A percentile compares a stretch with the other conserved stretches of the same genome.
Evolutionary conservation across 2,888 invertebrate species (phyloP).

Genomic region (Crossocerus cetratus): DNA sequence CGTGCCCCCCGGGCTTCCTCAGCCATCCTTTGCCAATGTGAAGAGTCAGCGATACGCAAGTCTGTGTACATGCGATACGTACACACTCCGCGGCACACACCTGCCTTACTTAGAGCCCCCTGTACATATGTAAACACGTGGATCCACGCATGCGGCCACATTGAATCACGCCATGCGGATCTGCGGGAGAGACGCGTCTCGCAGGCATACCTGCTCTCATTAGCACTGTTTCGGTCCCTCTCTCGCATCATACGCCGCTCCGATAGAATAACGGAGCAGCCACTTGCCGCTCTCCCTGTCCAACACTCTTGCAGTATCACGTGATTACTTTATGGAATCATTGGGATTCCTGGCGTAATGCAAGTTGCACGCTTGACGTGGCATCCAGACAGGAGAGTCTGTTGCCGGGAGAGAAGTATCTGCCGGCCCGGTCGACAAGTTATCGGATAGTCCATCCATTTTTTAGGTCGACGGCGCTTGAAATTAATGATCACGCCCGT

Average conservation of each 20-base stretch:
- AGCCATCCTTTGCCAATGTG: conserved; percentile 55
- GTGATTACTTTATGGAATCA: too few relatives aligned
- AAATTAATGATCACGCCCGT: too few relatives aligned
- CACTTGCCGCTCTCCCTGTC: conserved; percentile 9
- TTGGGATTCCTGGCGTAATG: too few relatives aligned
- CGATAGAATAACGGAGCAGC: conserved; percentile 32
- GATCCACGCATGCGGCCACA: conserved; percentile 28
- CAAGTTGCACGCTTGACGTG: too few relatives aligned
- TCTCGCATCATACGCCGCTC: conserved; percentile 34
- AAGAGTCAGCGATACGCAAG: conserved; percentile 21
- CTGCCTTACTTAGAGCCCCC: too few relatives aligned
- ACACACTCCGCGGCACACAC: conserved; percentile 18
- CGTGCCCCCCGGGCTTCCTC: conserved; percentile 65
- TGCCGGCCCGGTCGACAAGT: background rate
- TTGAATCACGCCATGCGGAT: conserved; percentile 21
- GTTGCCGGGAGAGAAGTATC: background rate
- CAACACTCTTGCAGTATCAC: too few relatives aligned
- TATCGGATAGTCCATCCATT: background rate
- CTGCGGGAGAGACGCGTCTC: conserved; percentile 24
- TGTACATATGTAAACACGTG: conserved; percentile 26
- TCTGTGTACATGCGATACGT: conserved; percentile 5
- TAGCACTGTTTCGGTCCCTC: conserved; percentile 14
- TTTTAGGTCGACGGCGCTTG: background rate
- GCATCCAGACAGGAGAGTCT: too few relatives aligned
- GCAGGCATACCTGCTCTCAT: conserved; percentile 32